phyloP scores from a whole-genome alignment of 2,113 vertebrate species.

The Plecotus auritus region DNA sequence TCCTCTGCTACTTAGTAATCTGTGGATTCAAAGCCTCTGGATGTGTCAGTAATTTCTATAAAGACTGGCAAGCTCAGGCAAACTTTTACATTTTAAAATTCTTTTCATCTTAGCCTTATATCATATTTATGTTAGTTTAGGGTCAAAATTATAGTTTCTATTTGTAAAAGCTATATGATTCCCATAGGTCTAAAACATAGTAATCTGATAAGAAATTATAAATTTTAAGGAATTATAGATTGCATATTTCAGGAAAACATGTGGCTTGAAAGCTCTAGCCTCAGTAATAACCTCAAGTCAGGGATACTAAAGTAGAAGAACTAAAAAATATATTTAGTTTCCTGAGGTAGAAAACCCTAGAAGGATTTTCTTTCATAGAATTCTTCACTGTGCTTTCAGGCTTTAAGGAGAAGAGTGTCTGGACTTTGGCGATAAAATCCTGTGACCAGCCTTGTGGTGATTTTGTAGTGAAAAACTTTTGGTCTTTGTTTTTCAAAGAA shows the following conservation, averaged over 20 bases:
- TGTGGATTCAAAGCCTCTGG: slow-evolving; percentile 2
- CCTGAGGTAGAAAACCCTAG: slow-evolving; percentile 6
- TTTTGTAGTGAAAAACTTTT: neutral
- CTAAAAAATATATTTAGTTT: slow-evolving; percentile 12
- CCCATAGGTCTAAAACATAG: slow-evolving; percentile 5
- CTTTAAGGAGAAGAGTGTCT: neutral
- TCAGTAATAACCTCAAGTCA: neutral
- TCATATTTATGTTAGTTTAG: neutral
- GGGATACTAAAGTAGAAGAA: slow-evolving; percentile 1
- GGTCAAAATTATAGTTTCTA: neutral
- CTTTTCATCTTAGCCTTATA: slow-evolving; percentile 11
- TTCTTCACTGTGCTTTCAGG: neutral
- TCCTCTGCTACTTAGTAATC: neutral
- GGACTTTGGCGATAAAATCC: neutral
- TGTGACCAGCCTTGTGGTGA: neutral
- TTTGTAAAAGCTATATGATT: slow-evolving; percentile 46
- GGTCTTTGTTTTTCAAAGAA: slow-evolving; percentile 7
- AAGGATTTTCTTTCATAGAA: slow-evolving; percentile 30
- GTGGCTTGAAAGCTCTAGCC: neutral
- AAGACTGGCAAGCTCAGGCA: slow-evolving; percentile 18
- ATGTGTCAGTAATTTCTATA: neutral
- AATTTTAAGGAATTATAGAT: neutral
- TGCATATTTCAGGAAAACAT: neutral
- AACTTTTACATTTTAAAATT: slow-evolving; percentile 8
- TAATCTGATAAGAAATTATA: slow-evolving; percentile 16